Percentiles rank a stretch among this genome's conserved stretches.
Conservation (phyloP, 2,113 vertebrate species). For the Dasyornis broadbenti region DNA sequence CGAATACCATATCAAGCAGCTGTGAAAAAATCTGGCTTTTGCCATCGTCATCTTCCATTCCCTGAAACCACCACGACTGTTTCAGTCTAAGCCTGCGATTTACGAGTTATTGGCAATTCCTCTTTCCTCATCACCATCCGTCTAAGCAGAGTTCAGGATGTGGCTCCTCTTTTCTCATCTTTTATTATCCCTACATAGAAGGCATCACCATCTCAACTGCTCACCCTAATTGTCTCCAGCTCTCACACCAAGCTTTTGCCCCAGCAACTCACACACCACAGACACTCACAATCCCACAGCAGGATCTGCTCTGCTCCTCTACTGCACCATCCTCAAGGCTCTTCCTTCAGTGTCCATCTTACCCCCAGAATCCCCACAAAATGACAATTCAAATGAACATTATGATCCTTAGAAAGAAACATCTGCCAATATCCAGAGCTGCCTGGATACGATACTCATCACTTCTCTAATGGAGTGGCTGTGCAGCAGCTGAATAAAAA, state of each 20-base stretch:
- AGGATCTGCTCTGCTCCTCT: not conserved
- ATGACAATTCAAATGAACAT: not conserved
- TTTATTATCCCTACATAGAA: not conserved
- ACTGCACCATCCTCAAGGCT: not conserved
- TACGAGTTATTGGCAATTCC: not conserved
- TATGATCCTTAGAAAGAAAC: not conserved
- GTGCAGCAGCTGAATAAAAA: conserved; percentile 14
- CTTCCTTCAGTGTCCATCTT: not conserved
- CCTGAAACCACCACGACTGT: not conserved
- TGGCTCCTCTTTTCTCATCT: not conserved
- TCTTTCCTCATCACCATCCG: not conserved
- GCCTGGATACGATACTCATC: not conserved
- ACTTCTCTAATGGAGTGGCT: conserved; percentile 11
- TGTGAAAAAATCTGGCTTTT: not conserved
- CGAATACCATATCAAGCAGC: not conserved
- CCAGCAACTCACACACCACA: not conserved
- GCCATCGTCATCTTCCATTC: not conserved
- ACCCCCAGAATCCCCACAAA: not conserved
- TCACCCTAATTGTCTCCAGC: not conserved
- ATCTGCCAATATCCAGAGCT: conserved; percentile 19
- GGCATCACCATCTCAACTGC: not conserved
- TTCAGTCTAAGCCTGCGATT: not conserved
- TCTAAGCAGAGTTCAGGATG: not conserved
- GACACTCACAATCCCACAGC: too few species aligned
- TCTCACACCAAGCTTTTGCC: accelerated